These are phyloP conservation scores for Unio delphinus DNA, from an alignment of 2,888 invertebrate species.

Conservation along the genomic window DNA sequence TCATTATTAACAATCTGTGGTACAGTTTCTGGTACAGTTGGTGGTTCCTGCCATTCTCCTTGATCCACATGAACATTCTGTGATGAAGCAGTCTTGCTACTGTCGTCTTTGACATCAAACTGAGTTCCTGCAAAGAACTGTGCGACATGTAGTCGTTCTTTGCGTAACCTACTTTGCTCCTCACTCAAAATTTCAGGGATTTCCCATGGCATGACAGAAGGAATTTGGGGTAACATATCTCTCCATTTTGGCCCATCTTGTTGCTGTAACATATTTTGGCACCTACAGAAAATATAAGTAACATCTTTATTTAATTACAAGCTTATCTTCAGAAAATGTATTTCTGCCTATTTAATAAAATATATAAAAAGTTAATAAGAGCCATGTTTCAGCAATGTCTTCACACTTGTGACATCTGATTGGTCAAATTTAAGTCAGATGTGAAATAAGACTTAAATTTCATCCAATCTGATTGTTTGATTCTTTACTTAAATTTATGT, in stretches of 20 bases:
- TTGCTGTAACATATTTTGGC: constrained; percentile 52
- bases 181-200: constrained; percentile 53
- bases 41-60: not conserved
- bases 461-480: too few species aligned
- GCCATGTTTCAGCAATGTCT: too few species aligned
- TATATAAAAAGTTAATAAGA: not conserved
- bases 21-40: not conserved
- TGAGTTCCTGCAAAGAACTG: not conserved
- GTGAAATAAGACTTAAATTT: too few species aligned
- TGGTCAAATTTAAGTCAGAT: too few species aligned
- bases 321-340: not conserved
- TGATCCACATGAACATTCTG: not conserved
- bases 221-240: constrained; percentile 57
- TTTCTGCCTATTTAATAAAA: not conserved
- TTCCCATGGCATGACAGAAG: constrained; percentile 46
- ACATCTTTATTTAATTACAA: not conserved
- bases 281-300: constrained; percentile 42
- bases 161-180: constrained; percentile 6
- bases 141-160: constrained; percentile 11
- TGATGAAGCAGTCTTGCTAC: not conserved
- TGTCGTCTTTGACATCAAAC: not conserved
- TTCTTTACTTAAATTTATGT: too few species aligned
- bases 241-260: constrained; percentile 63
- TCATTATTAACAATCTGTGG: constrained; percentile 7
- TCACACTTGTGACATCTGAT: too few species aligned